Conservation (phyloP, 2,113 vertebrate species). For the Synodontis membranacea region DNA sequence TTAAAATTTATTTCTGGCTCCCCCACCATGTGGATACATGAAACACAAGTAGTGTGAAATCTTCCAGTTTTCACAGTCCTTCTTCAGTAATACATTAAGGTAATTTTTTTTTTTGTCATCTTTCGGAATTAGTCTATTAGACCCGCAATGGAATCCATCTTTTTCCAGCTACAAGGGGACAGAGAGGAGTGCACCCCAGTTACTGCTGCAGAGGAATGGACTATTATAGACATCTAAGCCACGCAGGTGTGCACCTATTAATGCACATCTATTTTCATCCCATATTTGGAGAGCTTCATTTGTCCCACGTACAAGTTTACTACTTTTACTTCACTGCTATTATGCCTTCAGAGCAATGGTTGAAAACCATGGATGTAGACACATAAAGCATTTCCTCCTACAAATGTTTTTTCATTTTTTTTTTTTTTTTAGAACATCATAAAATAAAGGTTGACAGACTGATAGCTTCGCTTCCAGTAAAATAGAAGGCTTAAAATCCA, state of each 20-base stretch:
- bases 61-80: conserved; percentile 1
- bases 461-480: conserved; percentile 35
- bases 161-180: conserved; percentile 12
- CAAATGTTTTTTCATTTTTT: not conserved
- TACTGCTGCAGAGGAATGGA: not conserved
- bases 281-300: not conserved
- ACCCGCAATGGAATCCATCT: conserved; percentile 35
- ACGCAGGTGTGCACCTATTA: conserved; percentile 15
- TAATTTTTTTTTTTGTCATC: conserved; percentile 30
- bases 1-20: not conserved
- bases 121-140: conserved; percentile 27
- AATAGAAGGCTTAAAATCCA: conserved; percentile 35
- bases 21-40: not conserved
- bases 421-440: not conserved
- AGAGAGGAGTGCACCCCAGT: conserved; percentile 7
- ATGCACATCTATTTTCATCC: not conserved
- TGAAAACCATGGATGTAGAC: not conserved
- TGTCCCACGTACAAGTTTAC: not conserved
- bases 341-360: not conserved
- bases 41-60: not conserved
- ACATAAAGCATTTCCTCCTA: not conserved
- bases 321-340: not conserved
- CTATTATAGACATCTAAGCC: conserved; percentile 21
- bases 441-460: conserved; percentile 41
- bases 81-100: conserved; percentile 6